Base-by-base conservation (phyloP, 2,888 invertebrate genomes). In the Neoscelio sp. region DNA sequence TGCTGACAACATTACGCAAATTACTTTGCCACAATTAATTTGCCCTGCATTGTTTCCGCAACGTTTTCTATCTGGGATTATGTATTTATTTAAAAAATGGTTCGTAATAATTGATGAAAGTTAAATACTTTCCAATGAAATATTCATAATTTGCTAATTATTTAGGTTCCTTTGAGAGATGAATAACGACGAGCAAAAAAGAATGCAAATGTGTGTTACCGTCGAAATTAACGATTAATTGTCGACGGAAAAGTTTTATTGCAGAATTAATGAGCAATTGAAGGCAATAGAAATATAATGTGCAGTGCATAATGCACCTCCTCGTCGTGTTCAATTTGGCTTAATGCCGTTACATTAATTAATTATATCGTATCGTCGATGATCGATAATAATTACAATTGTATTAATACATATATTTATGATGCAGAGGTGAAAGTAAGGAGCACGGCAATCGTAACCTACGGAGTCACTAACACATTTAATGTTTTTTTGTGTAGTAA, bases 371-470 rank as follows among this genome's bases (percentile, higher is more conserved):
- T 52, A 56, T 74, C 13, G 26, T 15, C 38, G 46, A 48, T 35
- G 18, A 42, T 33, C 48, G 38, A 67, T 75, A 75, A 33, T 62
- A 56, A 75, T 75, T 60, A 30, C 33, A 30, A 48, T 50, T 56
- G 44, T 60, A 46, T 64, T 56, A 64, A 62, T 65, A 60, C 58
- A 68, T 35, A 42, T 62, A 75, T 75, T 75, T 65, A 71, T 54
- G 71, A 65, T 54, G 48, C 67, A 68, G 58, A 70, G 77, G 77
- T 77, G 77, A 77, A 76, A 70, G 73, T 67, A 75, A 75, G 60
- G 60, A 60, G 56, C 35, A 60, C 54, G 40, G 67, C 62, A 42
- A 56, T 52, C 38, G 67, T 62, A 62, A 33, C 73, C 62, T 67
- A 76, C 76, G 76, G 46, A 71, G 56, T 35, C 70, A 76, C 80